A percentile compares a stretch with the other conserved stretches of the same genome.
phyloP scores from a whole-genome alignment of 2,888 invertebrate genomes.

The Poecilus cupreus region DNA sequence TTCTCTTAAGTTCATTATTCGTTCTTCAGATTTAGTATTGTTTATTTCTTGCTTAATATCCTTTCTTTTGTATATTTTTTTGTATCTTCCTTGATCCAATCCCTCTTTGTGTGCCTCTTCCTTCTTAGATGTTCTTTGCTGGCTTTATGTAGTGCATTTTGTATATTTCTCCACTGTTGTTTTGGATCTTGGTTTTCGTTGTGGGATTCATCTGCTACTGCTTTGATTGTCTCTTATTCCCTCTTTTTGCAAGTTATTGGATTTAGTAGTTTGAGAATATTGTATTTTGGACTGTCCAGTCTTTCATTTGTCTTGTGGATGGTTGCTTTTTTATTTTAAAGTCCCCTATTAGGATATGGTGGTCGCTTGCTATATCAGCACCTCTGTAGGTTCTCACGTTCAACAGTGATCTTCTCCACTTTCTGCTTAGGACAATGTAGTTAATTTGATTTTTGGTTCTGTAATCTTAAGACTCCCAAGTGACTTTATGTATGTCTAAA shows the following conservation, averaged over 20 bases:
- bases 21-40: neutral
- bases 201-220: neutral
- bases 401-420: conserved; percentile 56
- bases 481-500: conserved; percentile 51
- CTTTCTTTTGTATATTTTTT: neutral
- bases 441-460: conserved; percentile 59
- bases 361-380: conserved; percentile 53
- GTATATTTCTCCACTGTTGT: neutral
- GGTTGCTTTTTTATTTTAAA: conserved; percentile 47
- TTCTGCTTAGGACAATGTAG: conserved; percentile 54
- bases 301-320: too few relatives aligned
- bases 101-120: neutral
- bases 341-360: conserved; percentile 44
- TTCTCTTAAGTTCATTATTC: neutral
- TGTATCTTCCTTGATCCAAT: neutral
- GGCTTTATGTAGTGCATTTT: neutral
- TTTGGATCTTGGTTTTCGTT: neutral
- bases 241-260: neutral
- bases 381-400: conserved; percentile 51
- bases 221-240: neutral
- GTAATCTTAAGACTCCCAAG: conserved; percentile 59
- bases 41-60: neutral
- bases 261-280: too few relatives aligned
- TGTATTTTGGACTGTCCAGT: too few relatives aligned
- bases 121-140: neutral